Percentiles rank a stretch among this genome's conserved stretches.
These are phyloP conservation scores for Cremastinae sp. DNA, from an alignment of 2,888 invertebrate genomes.

Conservation along the genomic window DNA sequence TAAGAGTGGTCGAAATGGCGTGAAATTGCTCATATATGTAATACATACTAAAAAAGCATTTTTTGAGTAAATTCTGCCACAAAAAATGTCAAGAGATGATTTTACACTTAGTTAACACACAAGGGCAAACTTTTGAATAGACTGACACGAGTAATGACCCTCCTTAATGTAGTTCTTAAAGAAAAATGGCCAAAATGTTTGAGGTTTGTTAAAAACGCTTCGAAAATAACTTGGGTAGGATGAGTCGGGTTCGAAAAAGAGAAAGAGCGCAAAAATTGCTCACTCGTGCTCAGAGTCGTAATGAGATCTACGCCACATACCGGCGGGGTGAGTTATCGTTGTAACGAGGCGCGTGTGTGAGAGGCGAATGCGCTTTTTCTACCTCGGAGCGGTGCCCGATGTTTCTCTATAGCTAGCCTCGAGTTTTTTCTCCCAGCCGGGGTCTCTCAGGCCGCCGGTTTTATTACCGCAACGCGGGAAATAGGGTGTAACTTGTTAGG, in stretches of 20 bases:
- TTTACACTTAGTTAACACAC: too few relatives aligned
- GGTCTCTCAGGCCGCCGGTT: not conserved
- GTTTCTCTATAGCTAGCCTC: not conserved
- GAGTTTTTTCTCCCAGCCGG: not conserved
- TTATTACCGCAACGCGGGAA: slow-evolving; percentile 22
- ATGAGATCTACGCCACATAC: slow-evolving; percentile 46
- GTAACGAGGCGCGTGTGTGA: slow-evolving; percentile 11
- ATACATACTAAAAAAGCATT: too few relatives aligned
- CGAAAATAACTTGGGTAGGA: not conserved
- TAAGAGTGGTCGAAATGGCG: too few relatives aligned
- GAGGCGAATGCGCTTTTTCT: slow-evolving; percentile 21
- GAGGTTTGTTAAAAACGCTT: not conserved
- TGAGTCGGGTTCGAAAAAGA: slow-evolving; percentile 5
- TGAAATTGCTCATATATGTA: too few relatives aligned
- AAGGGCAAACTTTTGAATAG: too few relatives aligned
- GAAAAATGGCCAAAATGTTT: too few relatives aligned
- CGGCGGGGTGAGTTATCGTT: slow-evolving; percentile 42
- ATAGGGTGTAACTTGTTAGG: slow-evolving; percentile 40
- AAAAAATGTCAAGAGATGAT: too few relatives aligned
- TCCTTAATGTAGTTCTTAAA: too few relatives aligned
- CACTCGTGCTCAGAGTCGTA: slow-evolving; percentile 33
- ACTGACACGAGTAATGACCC: too few relatives aligned
- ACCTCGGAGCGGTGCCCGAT: not conserved
- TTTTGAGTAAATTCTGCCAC: too few relatives aligned
- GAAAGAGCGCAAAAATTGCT: slow-evolving; percentile 23